These are phyloP conservation scores for Nesogale talazaci DNA, from an alignment of 2,113 vertebrate genomes.

Conservation along the genomic window DNA sequence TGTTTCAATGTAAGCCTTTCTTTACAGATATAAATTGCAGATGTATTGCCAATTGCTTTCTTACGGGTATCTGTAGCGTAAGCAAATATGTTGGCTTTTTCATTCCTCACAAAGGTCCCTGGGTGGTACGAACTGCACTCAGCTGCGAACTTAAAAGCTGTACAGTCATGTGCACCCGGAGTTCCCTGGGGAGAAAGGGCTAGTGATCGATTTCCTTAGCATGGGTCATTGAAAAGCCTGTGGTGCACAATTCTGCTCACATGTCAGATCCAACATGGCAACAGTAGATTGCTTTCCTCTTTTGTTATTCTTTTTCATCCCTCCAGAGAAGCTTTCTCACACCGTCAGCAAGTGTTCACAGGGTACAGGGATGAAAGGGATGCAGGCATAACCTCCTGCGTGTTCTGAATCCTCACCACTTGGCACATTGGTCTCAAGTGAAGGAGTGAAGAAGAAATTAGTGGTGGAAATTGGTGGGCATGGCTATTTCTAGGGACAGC, in stretches of 20 bases:
- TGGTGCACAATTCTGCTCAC: not conserved
- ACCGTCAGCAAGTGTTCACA: too few species aligned
- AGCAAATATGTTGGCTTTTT: not conserved
- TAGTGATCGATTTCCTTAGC: not conserved
- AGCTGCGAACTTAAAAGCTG: not conserved
- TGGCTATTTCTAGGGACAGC: not conserved
- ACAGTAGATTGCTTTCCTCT: not conserved
- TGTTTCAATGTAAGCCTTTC: not conserved
- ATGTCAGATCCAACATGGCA: not conserved
- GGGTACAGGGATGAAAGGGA: not conserved
- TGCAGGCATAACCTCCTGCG: not conserved
- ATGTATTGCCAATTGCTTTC: not conserved
- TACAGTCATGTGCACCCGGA: not conserved
- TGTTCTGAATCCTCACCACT: not conserved
- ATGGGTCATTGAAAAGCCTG: not conserved
- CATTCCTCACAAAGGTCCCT: not conserved
- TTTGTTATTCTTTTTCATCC: not conserved
- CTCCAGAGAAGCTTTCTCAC: not conserved
- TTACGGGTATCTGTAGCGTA: too few species aligned
- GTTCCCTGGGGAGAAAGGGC: not conserved
- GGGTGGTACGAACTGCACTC: not conserved
- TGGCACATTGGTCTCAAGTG: not conserved
- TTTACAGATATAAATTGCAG: accelerated
- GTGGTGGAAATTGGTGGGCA: too few species aligned
- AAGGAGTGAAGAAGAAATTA: not conserved